These are phyloP conservation scores for Metaphire vulgaris DNA, from an alignment of 1,140 invertebrate genomes.

Conservation along the genomic window DNA sequence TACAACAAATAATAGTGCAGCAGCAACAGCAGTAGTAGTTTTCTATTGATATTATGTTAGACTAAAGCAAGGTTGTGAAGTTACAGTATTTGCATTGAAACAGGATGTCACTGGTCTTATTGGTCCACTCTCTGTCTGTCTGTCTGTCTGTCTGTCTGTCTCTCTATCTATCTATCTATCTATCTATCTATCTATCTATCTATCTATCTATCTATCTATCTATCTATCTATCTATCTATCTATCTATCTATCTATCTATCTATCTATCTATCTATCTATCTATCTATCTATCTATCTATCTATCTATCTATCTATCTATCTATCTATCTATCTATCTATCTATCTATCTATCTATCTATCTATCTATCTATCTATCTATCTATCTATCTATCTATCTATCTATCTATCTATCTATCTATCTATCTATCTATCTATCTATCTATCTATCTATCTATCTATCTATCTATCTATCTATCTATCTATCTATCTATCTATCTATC, in stretches of 20 bases:
- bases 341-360: slow-evolving; percentile 3
- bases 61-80: too few relatives aligned
- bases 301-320: slow-evolving; percentile 3
- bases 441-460: slow-evolving; percentile 3
- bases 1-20: too few relatives aligned
- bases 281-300: slow-evolving; percentile 3
- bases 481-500: slow-evolving; percentile 3
- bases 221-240: not conserved
- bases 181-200: not conserved
- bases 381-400: slow-evolving; percentile 3
- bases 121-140: not conserved
- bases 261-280: slow-evolving; percentile 3
- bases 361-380: slow-evolving; percentile 3
- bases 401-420: slow-evolving; percentile 3
- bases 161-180: not conserved
- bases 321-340: slow-evolving; percentile 3
- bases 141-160: not conserved
- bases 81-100: too few relatives aligned
- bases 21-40: too few relatives aligned
- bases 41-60: too few relatives aligned
- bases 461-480: slow-evolving; percentile 3
- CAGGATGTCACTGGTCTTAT: not conserved
- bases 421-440: slow-evolving; percentile 1
- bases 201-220: not conserved
- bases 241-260: not conserved